Evolutionary conservation across 2,113 vertebrate genomes (phyloP), one percentile per base, ranked within the genome.

Genomic region (Rhinoptilus africanus): DNA sequence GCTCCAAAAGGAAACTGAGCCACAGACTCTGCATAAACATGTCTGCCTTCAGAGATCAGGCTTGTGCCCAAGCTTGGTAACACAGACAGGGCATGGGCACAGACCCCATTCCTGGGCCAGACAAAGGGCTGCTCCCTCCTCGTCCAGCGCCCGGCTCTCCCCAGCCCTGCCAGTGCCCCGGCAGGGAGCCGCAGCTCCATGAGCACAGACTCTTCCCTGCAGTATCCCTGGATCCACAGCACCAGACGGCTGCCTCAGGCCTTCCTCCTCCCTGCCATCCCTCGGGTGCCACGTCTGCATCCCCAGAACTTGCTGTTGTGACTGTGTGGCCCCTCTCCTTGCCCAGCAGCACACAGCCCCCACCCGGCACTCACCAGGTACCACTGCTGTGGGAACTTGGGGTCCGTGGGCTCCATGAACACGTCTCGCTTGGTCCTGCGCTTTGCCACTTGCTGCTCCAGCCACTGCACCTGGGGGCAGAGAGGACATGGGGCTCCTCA

Each of bases 341-440:
- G 1, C 43, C 63, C 14, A 7, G 54, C 64, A 28, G 27, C 1
- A 7, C 2, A 5, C 39, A 41, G 63, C 41, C 72, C 57, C 35
- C 1, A 4, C 37, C 48, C 4, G 0, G 18, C 72, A 79, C 99
- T 94, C 95, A 99, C 99, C 99, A 99, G 98, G 97, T 99, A 99
- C 99, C 99, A 99, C 98, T 99, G 99, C 96, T 99, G 98, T 1
- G 96, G 97, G 95, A 99, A 99, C 96, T 99, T 99, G 35, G 99
- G 99, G 97, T 99, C 99, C 0, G 96, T 97, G 62, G 98, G 99
- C 64, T 99, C 99, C 48, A 85, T 96, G 93, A 98, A 99, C 60
- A 98, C 9, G 27, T 99, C 99, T 73, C 99, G 97, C 96, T 99
- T 99, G 97, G 90, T 98, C 96, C 99, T 98, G 59, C 62, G 98